These are phyloP conservation scores for Siniperca knerii DNA, from an alignment of 2,113 vertebrate genomes.

Conservation along the genomic window DNA sequence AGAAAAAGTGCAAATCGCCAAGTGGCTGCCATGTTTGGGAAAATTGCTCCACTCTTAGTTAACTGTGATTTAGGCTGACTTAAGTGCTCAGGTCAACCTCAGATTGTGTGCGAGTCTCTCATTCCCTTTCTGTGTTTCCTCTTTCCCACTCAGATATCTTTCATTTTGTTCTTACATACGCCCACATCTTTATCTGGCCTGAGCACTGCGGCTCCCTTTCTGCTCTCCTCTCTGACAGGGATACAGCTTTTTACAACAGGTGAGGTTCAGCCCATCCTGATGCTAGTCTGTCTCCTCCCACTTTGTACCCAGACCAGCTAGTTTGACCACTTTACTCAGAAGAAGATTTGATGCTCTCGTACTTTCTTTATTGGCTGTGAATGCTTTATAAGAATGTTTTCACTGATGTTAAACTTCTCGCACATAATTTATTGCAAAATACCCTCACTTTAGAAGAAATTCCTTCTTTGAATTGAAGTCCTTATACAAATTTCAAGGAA, in stretches of 20 bases:
- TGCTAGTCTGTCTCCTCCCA: constrained; percentile 64
- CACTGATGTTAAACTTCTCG: not conserved
- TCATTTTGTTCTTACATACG: constrained; percentile 1
- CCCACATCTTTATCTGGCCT: constrained; percentile 30
- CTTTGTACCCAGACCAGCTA: constrained; percentile 57
- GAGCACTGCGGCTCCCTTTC: constrained; percentile 13
- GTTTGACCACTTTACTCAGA: constrained; percentile 66
- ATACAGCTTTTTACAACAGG: constrained; percentile 57
- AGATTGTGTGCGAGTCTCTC: not conserved
- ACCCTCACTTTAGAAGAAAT: not conserved
- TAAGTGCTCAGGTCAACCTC: constrained; percentile 9
- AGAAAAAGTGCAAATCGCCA: constrained; percentile 45
- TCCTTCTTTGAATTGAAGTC: not conserved
- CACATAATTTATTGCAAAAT: not conserved
- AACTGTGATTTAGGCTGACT: not conserved
- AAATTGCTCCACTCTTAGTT: not conserved
- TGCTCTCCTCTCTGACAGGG: constrained; percentile 26
- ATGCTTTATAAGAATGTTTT: not conserved
- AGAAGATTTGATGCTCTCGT: constrained; percentile 1
- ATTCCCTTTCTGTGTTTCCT: constrained; percentile 16
- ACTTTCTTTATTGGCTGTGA: constrained; percentile 1
- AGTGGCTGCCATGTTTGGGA: constrained; percentile 47
- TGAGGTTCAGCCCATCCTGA: constrained; percentile 72
- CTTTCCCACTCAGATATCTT: constrained; percentile 24
- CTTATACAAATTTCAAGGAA: not conserved